These are phyloP conservation scores for Pelosia muscerda DNA, from an alignment of 2,888 invertebrate genomes.

Conservation along the genomic window DNA sequence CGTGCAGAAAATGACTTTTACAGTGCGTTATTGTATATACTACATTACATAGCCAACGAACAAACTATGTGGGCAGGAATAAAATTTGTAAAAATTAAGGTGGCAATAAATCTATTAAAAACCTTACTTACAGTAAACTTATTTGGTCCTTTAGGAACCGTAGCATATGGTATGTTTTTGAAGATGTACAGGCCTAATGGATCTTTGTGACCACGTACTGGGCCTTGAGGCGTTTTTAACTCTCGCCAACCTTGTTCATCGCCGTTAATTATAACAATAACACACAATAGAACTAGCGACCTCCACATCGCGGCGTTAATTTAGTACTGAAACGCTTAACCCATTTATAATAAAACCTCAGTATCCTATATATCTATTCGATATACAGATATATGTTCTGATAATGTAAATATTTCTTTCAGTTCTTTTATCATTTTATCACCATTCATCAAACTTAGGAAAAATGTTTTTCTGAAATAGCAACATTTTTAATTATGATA, in stretches of 20 bases:
- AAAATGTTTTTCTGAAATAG: no score
- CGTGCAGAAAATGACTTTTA: no score
- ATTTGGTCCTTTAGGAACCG: constrained; percentile 28
- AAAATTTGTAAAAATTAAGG: no score
- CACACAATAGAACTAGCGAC: constrained; percentile 19
- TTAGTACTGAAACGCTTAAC: neutral
- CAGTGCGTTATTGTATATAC: no score
- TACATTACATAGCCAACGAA: no score
- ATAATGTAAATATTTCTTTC: neutral
- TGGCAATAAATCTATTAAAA: no score
- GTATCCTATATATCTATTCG: no score
- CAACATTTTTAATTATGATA: no score
- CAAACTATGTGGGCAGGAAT: no score
- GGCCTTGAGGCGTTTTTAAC: constrained; percentile 56
- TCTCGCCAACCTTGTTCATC: constrained; percentile 38
- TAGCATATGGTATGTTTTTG: constrained; percentile 40
- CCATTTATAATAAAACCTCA: neutral
- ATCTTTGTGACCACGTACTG: constrained; percentile 59
- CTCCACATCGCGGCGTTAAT: constrained; percentile 14
- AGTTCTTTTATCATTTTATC: no score
- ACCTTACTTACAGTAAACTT: constrained; percentile 25
- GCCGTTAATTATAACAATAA: constrained; percentile 16
- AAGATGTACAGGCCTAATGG: constrained; percentile 26
- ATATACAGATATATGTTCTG: neutral
- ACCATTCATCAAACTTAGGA: no score